A percentile compares a stretch with the other conserved stretches of the same genome.
Conservation (phyloP, 2,888 invertebrate genomes). For the Melieria omissa region DNA sequence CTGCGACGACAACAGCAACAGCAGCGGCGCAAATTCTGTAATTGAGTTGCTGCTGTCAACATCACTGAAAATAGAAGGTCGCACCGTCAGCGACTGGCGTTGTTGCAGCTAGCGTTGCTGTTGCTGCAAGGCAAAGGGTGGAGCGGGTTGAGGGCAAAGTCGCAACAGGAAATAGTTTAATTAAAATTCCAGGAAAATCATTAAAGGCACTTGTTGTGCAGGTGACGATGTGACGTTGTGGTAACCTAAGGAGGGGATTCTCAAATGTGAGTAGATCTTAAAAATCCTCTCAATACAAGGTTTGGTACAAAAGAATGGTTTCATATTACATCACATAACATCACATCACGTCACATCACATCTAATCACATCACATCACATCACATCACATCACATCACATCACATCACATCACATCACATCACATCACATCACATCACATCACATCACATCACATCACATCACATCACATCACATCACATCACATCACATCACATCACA, state of each 20-base stretch:
- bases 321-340: no score
- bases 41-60: slow-evolving; percentile 28
- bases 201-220: slow-evolving; percentile 52
- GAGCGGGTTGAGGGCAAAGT: slow-evolving; percentile 8
- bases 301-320: no score
- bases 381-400: no score
- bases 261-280: background rate
- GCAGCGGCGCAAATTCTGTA: background rate
- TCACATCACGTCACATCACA: no score
- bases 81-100: background rate
- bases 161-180: slow-evolving; percentile 49
- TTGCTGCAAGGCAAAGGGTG: no score
- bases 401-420: no score
- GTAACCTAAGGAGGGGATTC: slow-evolving; percentile 49
- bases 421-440: no score
- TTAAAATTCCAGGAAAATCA: slow-evolving; percentile 56
- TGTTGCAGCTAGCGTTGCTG: background rate
- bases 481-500: no score
- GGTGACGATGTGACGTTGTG: slow-evolving; percentile 33
- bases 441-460: no score
- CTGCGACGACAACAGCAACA: slow-evolving; percentile 13
- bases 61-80: background rate
- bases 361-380: no score
- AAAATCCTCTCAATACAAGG: no score
- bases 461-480: no score